Evolutionary conservation across 2,888 invertebrate species (phyloP).

Genomic region (Lacanobia oleracea): DNA sequence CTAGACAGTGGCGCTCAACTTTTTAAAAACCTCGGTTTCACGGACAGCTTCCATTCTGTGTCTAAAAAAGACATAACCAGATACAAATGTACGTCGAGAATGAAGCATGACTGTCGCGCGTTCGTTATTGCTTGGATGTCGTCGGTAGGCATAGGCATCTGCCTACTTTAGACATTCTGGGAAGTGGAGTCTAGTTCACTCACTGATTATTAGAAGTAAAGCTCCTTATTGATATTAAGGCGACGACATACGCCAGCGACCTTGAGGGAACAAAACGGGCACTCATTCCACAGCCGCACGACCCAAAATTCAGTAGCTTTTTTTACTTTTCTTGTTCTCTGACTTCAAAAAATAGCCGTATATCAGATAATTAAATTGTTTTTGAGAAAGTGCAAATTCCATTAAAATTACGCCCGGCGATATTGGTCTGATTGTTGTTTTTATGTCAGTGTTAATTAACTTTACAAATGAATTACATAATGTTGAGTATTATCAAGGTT

Average conservation of each 20-base stretch:
- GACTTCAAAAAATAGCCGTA: no score
- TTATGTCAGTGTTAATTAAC: no score
- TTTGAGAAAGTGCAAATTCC: no score
- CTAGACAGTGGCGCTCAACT: constrained; percentile 62
- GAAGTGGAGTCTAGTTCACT: constrained; percentile 29
- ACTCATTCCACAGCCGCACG: no score
- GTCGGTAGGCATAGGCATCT: constrained; percentile 44
- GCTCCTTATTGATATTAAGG: neutral
- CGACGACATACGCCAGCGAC: no score
- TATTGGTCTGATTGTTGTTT: no score
- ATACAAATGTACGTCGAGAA: constrained; percentile 61
- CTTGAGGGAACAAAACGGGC: no score
- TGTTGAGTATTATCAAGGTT: neutral
- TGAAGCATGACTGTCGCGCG: constrained; percentile 52
- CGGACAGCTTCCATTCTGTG: constrained; percentile 57
- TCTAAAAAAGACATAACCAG: constrained; percentile 43
- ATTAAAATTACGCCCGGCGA: no score
- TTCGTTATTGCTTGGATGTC: constrained; percentile 43
- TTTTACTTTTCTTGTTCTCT: no score
- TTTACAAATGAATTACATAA: no score
- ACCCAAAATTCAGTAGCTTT: no score
- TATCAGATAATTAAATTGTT: no score
- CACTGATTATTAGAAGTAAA: constrained; percentile 11
- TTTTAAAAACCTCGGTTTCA: constrained; percentile 62
- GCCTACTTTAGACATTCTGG: constrained; percentile 40